These are phyloP conservation scores for Monoplex corrugatus DNA, from an alignment of 2,888 invertebrate species.

Conservation along the genomic window DNA sequence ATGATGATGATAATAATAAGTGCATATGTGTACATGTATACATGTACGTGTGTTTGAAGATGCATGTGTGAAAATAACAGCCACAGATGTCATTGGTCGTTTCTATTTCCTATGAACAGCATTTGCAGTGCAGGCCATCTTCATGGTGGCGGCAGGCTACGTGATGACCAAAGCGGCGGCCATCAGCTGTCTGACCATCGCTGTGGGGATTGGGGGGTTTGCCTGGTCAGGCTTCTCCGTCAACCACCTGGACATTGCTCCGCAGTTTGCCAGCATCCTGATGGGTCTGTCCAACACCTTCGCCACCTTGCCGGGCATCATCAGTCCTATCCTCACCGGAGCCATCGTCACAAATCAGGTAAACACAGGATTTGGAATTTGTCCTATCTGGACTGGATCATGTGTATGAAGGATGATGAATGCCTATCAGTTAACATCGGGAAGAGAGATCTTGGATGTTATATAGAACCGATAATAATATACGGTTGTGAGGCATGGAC, in stretches of 20 bases:
- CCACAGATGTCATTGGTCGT: too few relatives aligned
- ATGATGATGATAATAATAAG: too few relatives aligned
- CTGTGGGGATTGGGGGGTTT: conserved; percentile 93
- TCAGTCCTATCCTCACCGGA: conserved; percentile 92
- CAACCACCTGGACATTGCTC: conserved; percentile 94
- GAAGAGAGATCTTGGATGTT: too few relatives aligned
- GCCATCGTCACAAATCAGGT: conserved; percentile 89
- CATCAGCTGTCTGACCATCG: conserved; percentile 91
- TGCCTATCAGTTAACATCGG: too few relatives aligned
- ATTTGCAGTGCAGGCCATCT: conserved; percentile 90
- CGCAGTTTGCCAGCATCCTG: conserved; percentile 92
- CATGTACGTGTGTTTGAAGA: too few relatives aligned
- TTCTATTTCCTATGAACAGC: conserved; percentile 82
- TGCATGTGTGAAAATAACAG: too few relatives aligned
- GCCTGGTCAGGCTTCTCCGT: conserved; percentile 91
- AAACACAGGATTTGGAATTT: conserved; percentile 54
- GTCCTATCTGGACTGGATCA: too few relatives aligned
- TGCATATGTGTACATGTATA: too few relatives aligned
- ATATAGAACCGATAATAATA: too few relatives aligned
- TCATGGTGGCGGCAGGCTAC: conserved; percentile 92
- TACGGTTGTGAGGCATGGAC: too few relatives aligned
- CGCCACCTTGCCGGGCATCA: conserved; percentile 94
- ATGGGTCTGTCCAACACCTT: conserved; percentile 96
- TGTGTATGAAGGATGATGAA: too few relatives aligned
- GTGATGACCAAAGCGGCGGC: conserved; percentile 85